These are phyloP conservation scores for Felis chaus DNA, from an alignment of 2,113 vertebrate species.

Conservation along the genomic window DNA sequence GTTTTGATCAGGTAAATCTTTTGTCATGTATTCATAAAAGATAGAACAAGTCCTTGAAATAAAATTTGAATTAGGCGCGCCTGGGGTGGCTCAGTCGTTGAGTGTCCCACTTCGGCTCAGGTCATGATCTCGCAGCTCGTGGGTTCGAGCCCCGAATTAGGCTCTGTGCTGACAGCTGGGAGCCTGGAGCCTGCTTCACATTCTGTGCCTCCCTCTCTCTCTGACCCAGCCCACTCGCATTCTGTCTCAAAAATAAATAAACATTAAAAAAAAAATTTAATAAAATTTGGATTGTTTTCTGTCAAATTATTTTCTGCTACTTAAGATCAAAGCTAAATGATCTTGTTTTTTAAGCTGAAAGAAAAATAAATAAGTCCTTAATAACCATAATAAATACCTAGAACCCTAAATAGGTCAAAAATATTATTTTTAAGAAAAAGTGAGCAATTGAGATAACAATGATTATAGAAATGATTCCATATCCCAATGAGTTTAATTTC, in stretches of 20 bases:
- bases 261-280: neutral
- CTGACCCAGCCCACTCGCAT: too few species aligned
- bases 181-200: too few species aligned
- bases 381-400: slow-evolving; percentile 55
- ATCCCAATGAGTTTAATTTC: slow-evolving; percentile 61
- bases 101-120: too few species aligned
- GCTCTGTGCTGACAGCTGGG: too few species aligned
- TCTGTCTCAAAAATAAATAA: too few species aligned
- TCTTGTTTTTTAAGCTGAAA: slow-evolving; percentile 59
- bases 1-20: neutral
- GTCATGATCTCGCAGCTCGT: too few species aligned
- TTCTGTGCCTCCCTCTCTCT: too few species aligned
- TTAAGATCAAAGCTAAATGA: slow-evolving; percentile 59
- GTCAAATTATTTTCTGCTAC: neutral
- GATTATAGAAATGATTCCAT: neutral
- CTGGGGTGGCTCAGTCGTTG: too few species aligned
- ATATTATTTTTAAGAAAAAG: slow-evolving; percentile 25
- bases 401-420: slow-evolving; percentile 60
- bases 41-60: neutral
- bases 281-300: neutral
- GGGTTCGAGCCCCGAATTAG: too few species aligned
- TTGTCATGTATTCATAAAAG: neutral
- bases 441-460: neutral
- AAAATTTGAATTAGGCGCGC: neutral
- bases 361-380: slow-evolving; percentile 56